Conservation (phyloP, 2,888 invertebrate genomes). For the Deilephila elpenor region DNA sequence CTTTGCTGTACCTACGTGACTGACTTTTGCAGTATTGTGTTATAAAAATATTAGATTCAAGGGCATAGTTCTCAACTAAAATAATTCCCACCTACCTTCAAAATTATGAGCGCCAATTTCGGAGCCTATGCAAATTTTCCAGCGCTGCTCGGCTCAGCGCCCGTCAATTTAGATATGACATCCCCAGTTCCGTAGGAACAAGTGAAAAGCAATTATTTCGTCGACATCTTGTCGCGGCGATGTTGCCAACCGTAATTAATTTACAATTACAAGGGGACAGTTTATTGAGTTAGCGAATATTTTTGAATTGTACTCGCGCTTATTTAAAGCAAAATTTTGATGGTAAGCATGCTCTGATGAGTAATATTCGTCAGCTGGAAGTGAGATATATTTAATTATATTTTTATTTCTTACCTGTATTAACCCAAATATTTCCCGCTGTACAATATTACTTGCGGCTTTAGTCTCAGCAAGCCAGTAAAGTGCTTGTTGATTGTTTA, state of each 20-base stretch:
- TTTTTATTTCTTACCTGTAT: too few species aligned
- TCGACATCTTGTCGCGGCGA: conserved; percentile 40
- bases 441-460: too few species aligned
- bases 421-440: too few species aligned
- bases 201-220: conserved; percentile 53
- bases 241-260: conserved; percentile 53
- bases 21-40: too few species aligned
- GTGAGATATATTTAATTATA: too few species aligned
- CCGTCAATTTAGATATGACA: conserved; percentile 36
- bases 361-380: neutral
- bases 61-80: neutral
- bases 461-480: too few species aligned
- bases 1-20: too few species aligned
- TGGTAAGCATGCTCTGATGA: neutral
- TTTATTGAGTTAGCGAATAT: conserved; percentile 51
- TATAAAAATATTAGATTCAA: too few species aligned
- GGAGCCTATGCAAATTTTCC: conserved; percentile 28
- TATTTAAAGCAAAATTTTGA: neutral
- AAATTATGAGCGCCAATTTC: conserved; percentile 16
- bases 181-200: conserved; percentile 30
- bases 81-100: neutral
- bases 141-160: conserved; percentile 33
- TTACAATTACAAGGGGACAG: conserved; percentile 47
- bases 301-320: conserved; percentile 39
- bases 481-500: too few species aligned